A percentile compares a stretch with the other conserved stretches of the same genome.
These are phyloP conservation scores for Notothenia coriiceps DNA, from an alignment of 2,113 vertebrate species.

Conservation along the genomic window DNA sequence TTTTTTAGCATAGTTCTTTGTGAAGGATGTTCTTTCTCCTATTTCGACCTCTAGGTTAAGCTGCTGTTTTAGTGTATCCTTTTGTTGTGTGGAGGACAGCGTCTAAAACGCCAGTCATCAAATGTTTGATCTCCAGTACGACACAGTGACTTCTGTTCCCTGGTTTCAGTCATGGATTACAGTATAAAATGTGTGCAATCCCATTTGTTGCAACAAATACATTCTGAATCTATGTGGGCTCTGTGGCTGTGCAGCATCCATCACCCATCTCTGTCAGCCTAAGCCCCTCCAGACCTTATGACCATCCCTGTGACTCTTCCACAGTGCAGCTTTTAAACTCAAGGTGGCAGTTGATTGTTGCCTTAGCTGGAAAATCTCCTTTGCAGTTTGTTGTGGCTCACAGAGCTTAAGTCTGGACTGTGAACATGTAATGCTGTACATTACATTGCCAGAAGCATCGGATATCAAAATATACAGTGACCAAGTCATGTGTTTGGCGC, in stretches of 20 bases:
- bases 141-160: constrained; percentile 40
- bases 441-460: constrained; percentile 12
- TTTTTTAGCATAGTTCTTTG: neutral
- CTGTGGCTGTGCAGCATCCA: constrained; percentile 48
- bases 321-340: constrained; percentile 52
- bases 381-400: constrained; percentile 30
- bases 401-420: constrained; percentile 31
- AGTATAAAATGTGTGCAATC: constrained; percentile 61
- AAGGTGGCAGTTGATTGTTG: constrained; percentile 29
- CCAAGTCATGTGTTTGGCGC: neutral
- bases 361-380: constrained; percentile 32
- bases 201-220: constrained; percentile 71
- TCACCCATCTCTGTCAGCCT: constrained; percentile 57
- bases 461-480: neutral
- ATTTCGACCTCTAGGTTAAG: neutral
- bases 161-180: constrained; percentile 56
- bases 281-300: constrained; percentile 45
- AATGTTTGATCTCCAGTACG: constrained; percentile 28
- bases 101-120: constrained; percentile 23
- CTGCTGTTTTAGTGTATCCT: neutral
- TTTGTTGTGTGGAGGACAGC: neutral
- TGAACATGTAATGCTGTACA: constrained; percentile 19
- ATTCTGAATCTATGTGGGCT: constrained; percentile 47
- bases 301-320: constrained; percentile 42
- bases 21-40: neutral